These are phyloP conservation scores for honey bee (Apis mellifera) DNA, from an alignment of 1,140 invertebrate genomes.

Conservation along the genomic window Amel_HAv3.1 CM009935.2:8502501-8503000, in stretches of 20 bases:
- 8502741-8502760: neutral
- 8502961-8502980: neutral
- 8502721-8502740: neutral
- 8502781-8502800: neutral
- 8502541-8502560: neutral
- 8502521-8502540: slow-evolving; percentile 40
- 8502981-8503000: no score
- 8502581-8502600: neutral
- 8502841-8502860: neutral
- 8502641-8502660: no score
- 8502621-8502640: neutral
- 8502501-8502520: slow-evolving; percentile 11
- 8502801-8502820: slow-evolving; percentile 46
- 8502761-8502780: neutral
- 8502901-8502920: neutral
- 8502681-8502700: neutral
- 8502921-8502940: neutral
- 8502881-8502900: neutral
- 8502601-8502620: neutral
- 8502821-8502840: slow-evolving; percentile 13
- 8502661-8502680: neutral
- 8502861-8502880: neutral
- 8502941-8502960: neutral
- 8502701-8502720: neutral
- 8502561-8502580: neutral